Conservation (phyloP, 2,888 invertebrate species). For the Dicranocentrus wangi region DNA sequence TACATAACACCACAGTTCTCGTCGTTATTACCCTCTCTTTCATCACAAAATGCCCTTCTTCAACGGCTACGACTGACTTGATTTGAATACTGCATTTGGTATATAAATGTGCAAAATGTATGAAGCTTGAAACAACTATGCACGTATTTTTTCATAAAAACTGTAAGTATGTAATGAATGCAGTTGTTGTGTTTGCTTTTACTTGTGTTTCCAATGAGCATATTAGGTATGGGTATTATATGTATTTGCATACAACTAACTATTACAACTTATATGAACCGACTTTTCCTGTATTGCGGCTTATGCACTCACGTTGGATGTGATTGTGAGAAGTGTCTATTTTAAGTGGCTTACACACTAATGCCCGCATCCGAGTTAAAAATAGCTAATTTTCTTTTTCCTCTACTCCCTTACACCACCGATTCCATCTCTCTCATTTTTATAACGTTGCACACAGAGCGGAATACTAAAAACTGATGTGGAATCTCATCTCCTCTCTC, state of each 20-base stretch:
- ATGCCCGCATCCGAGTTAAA: conserved; percentile 72
- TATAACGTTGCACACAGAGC: conserved; percentile 25
- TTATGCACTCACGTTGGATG: conserved; percentile 8
- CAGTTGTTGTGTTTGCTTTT: conserved; percentile 42
- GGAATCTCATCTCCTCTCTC: conserved; percentile 40
- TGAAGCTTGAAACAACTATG: conserved; percentile 35
- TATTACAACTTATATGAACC: neutral
- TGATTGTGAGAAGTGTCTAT: conserved; percentile 66
- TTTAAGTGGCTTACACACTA: conserved; percentile 70
- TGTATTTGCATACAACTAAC: neutral
- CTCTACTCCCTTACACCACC: conserved; percentile 55
- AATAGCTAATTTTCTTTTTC: conserved; percentile 63
- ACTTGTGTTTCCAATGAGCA: conserved; percentile 23
- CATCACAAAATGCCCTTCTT: too few species aligned
- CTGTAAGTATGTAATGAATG: conserved; percentile 54
- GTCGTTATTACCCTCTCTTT: too few species aligned
- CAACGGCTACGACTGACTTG: too few species aligned
- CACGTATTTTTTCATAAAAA: conserved; percentile 12
- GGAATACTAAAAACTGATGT: conserved; percentile 43
- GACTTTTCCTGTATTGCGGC: neutral
- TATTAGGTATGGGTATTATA: neutral
- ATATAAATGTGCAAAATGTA: conserved; percentile 31
- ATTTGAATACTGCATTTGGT: too few species aligned
- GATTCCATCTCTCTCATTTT: conserved; percentile 47
- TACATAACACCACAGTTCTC: too few species aligned